These are phyloP conservation scores for Hydraecia micacea DNA, from an alignment of 2,888 invertebrate genomes.

Conservation along the genomic window DNA sequence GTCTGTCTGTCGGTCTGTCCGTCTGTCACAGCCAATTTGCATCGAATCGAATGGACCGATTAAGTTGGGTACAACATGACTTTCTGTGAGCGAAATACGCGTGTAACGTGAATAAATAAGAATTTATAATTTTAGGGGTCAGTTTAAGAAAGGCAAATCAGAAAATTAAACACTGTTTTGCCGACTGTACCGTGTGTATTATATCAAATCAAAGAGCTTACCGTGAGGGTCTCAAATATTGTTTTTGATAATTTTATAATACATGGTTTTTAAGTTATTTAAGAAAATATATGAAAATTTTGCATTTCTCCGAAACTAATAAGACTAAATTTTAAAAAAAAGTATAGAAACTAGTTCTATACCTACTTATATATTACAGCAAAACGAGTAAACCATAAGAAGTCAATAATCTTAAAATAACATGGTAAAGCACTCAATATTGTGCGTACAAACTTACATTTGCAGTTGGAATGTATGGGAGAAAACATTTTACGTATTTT, in stretches of 20 bases:
- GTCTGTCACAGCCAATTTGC: not conserved
- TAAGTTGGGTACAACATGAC: not conserved
- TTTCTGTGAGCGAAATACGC: not conserved
- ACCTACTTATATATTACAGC: not conserved
- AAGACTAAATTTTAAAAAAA: no score
- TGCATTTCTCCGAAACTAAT: not conserved
- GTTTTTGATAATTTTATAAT: not conserved
- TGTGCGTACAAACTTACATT: not conserved
- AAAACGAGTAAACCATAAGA: not conserved
- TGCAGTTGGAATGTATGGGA: not conserved
- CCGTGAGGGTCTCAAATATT: not conserved
- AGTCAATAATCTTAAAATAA: not conserved
- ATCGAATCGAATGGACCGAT: not conserved
- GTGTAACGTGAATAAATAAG: no score
- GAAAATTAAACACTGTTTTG: no score
- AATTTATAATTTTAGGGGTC: no score
- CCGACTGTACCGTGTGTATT: not conserved
- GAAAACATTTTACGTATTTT: not conserved
- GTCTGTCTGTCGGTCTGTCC: not conserved
- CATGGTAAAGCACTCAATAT: not conserved
- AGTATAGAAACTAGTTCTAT: not conserved
- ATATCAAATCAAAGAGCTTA: not conserved
- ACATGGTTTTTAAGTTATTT: not conserved
- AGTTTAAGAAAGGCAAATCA: no score
- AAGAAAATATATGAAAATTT: not conserved